These are phyloP conservation scores for Malthinus flaveolus DNA, from an alignment of 2,888 invertebrate species.

Conservation along the genomic window DNA sequence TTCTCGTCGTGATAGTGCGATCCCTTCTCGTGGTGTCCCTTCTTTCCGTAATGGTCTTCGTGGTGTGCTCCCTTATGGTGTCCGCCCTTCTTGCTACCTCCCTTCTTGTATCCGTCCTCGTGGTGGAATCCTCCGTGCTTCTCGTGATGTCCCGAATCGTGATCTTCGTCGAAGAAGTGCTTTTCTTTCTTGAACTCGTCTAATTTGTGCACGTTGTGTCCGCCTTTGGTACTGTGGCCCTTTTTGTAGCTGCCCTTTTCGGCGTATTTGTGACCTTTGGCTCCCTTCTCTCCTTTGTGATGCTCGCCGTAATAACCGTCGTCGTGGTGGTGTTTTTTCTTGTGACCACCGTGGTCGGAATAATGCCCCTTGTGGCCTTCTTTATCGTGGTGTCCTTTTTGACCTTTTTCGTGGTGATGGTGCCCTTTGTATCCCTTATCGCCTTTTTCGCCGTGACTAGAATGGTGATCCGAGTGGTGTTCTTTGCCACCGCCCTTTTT, in stretches of 20 bases:
- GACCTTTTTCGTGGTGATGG: slow-evolving; percentile 65
- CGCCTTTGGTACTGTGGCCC: slow-evolving; percentile 84
- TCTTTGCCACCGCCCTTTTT: slow-evolving; percentile 61
- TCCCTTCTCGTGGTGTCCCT: slow-evolving; percentile 79
- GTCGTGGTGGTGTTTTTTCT: slow-evolving; percentile 65
- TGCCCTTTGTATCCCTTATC: slow-evolving; percentile 69
- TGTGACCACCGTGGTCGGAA: slow-evolving; percentile 64
- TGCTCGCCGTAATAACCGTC: slow-evolving; percentile 67
- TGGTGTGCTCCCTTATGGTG: slow-evolving; percentile 77
- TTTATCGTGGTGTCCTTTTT: slow-evolving; percentile 70
- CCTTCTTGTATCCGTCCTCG: slow-evolving; percentile 80
- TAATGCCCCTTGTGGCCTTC: slow-evolving; percentile 67
- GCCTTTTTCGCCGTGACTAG: slow-evolving; percentile 63
- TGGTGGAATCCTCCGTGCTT: slow-evolving; percentile 82
- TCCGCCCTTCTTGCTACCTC: slow-evolving; percentile 80
- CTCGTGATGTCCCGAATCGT: slow-evolving; percentile 79
- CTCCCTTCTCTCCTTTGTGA: slow-evolving; percentile 69
- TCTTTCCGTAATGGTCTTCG: slow-evolving; percentile 78
- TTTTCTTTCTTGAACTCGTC: slow-evolving; percentile 87
- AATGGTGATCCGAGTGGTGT: slow-evolving; percentile 60
- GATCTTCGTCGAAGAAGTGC: slow-evolving; percentile 84
- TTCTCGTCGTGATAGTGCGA: slow-evolving; percentile 78
- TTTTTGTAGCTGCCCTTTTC: slow-evolving; percentile 79
- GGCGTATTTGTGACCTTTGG: slow-evolving; percentile 66
- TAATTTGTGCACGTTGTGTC: slow-evolving; percentile 81